Evolutionary conservation across 2,797 vertebrate species (phyloP), one percentile per base, ranked within the genome.

Genomic region (Anabacerthia variegaticeps): DNA sequence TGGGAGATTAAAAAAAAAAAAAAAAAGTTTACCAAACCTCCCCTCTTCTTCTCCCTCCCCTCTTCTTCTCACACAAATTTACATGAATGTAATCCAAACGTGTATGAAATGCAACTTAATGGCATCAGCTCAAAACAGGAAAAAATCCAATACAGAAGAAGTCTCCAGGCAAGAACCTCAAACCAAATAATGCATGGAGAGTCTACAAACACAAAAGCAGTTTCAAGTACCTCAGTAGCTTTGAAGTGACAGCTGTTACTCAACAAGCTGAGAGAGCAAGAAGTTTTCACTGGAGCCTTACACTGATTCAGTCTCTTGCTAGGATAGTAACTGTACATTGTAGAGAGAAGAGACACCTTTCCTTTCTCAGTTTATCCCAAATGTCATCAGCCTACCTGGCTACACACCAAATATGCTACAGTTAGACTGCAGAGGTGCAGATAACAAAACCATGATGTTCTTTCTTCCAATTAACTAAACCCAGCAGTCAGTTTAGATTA

Each of bases 401-500:
- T 51, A 46, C 27, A 46, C 17, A 44, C 20, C 1, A 1, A 61
- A 32, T 17, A 59, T 0, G 1, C 10, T 43, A 58, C n/a, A 77
- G 80, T 51, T 4, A 71, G 22, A 61, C 14, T 36, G 49, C 8
- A 58, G 36, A 90, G 56, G 14, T 21, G n/a, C 51, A 62, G 27
- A 16, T 55, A 73, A 77, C 23, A 62, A 66, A 90, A 68, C 4
- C 27, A 20, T 22, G 28, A 44, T 12, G 19, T n/a, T 54, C 32
- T 48, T 76, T 56, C 59, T 61, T 48, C 23, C 48, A 36, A n/a
- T 32, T 68, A 75, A 88, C 6, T 61, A 74, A 71, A 63, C 16
- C 18, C 55, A 79, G 37, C 17, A 58, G 19, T 8, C 41, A 78
- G 43, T 51, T 87, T 62, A 66, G 12, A 72, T 46, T 26, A 27